phyloP scores from a whole-genome alignment of 30 jellyfish, hydroid and myxozoan genomes.

The Hydractinia symbiolongicarpus region DNA sequence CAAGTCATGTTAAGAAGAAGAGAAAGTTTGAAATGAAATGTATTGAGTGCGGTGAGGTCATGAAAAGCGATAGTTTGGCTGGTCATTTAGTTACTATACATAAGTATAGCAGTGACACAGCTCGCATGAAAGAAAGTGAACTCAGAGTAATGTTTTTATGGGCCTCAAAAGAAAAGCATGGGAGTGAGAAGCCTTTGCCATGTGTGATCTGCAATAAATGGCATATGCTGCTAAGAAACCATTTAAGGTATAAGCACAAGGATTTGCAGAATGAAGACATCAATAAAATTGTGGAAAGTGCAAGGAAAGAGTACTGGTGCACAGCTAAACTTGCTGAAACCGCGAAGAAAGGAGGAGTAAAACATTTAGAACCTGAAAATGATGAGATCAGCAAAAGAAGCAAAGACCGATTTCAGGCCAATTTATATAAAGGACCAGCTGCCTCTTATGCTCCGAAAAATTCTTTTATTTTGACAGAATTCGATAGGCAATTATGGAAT shows the following conservation, averaged over 20 bases:
- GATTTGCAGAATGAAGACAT: not conserved
- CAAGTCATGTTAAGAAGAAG: too few relatives aligned
- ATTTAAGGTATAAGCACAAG: constrained; percentile 15
- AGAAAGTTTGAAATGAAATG: too few relatives aligned
- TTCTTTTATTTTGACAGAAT: not conserved
- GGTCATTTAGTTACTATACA: too few relatives aligned
- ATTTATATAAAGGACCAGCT: too few relatives aligned
- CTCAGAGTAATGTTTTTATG: constrained; percentile 25
- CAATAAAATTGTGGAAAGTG: not conserved
- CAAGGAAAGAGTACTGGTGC: constrained; percentile 21
- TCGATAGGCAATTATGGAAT: not conserved
- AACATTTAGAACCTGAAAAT: too few relatives aligned
- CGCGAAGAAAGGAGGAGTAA: too few relatives aligned
- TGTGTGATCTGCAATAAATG: constrained; percentile 24
- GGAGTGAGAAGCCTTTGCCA: constrained; percentile 32
- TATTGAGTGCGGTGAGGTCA: too few relatives aligned
- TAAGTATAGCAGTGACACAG: too few relatives aligned
- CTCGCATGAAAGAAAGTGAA: constrained; percentile 15
- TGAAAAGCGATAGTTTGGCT: too few relatives aligned
- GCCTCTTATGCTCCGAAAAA: not conserved
- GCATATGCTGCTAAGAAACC: constrained; percentile 21
- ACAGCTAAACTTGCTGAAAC: not conserved
- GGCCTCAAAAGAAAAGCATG: constrained; percentile 30
- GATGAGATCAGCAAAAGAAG: too few relatives aligned
- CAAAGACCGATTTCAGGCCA: too few relatives aligned